These are phyloP conservation scores for Agrochola litura DNA, from an alignment of 2,888 invertebrate species.

Conservation along the genomic window DNA sequence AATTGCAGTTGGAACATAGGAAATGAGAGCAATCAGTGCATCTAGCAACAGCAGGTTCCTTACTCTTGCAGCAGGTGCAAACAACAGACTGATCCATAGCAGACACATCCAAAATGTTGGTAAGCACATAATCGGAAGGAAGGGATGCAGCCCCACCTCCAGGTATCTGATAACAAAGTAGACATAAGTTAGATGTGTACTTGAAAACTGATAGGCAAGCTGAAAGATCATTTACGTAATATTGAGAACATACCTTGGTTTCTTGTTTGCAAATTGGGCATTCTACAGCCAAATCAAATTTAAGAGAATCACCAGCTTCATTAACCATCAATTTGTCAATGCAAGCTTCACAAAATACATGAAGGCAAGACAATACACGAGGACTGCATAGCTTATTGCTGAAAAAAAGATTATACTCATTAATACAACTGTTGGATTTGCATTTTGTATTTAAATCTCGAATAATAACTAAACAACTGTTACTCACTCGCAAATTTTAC, in stretches of 20 bases:
- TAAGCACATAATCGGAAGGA: conserved; percentile 96
- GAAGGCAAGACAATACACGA: conserved; percentile 97
- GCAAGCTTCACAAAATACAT: conserved; percentile 98
- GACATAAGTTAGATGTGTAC: conserved; percentile 24
- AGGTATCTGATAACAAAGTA: conserved; percentile 90
- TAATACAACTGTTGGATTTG: neutral
- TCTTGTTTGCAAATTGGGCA: conserved; percentile 96
- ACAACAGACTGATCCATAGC: conserved; percentile 93
- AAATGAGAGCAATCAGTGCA: conserved; percentile 99
- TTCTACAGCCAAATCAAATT: conserved; percentile 92
- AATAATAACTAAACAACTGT: neutral
- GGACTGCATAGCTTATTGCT: conserved; percentile 95
- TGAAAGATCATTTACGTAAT: conserved; percentile 36
- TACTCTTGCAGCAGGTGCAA: conserved; percentile 98
- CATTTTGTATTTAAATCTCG: neutral
- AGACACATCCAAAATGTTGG: conserved; percentile 95
- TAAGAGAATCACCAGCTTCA: conserved; percentile 92
- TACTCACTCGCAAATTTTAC: conserved; percentile 92
- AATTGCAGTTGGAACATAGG: conserved; percentile 97
- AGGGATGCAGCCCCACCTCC: conserved; percentile 94
- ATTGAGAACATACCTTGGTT: conserved; percentile 91
- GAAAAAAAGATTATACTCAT: conserved; percentile 67
- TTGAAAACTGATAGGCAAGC: conserved; percentile 5
- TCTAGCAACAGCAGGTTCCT: conserved; percentile 97
- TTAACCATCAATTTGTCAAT: conserved; percentile 94